Evolutionary conservation across 2,888 invertebrate species (phyloP).

Genomic region (Pterobdella sp.): DNA sequence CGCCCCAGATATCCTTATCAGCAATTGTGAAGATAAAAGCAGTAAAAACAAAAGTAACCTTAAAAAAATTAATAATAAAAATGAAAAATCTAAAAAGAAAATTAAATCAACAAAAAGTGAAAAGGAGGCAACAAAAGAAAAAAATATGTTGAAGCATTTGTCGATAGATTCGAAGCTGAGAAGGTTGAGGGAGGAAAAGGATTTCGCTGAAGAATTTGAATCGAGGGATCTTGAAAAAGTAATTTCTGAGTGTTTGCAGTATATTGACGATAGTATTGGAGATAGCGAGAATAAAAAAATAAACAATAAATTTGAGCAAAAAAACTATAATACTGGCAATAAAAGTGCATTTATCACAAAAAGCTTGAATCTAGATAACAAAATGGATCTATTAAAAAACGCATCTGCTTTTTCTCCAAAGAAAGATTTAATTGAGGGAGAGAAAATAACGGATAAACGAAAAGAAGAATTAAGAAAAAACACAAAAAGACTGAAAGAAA

Average conservation of each 20-base stretch:
- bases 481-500: background rate
- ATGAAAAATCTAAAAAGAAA: background rate
- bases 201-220: background rate
- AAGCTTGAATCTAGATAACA: background rate
- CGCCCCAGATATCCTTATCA: background rate
- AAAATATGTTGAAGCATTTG: background rate
- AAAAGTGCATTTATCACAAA: background rate
- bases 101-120: background rate
- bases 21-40: background rate
- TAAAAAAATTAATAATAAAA: background rate
- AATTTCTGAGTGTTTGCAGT: constrained; percentile 6
- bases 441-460: background rate
- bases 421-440: background rate
- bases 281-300: no score
- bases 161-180: background rate
- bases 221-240: constrained; percentile 4
- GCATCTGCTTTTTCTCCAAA: background rate
- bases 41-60: background rate
- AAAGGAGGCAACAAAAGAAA: background rate
- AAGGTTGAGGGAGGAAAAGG: background rate
- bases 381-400: no score
- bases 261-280: background rate
- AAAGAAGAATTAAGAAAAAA: background rate
- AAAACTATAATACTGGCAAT: no score
- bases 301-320: no score